Evolutionary conservation across 2,888 invertebrate species (phyloP).

Genomic region (Tenthredo livida): DNA sequence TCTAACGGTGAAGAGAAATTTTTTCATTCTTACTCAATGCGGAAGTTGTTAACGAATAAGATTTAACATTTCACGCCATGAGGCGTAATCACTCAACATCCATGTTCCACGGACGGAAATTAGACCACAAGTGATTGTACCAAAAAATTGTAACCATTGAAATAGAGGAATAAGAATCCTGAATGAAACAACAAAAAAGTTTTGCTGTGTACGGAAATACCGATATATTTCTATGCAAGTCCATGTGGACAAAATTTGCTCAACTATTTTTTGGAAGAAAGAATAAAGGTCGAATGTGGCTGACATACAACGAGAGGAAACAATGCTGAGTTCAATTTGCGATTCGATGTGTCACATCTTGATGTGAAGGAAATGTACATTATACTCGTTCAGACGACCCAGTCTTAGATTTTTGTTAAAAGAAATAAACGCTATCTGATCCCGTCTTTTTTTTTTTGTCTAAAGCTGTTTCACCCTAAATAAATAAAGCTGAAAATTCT

Average conservation of each 20-base stretch:
- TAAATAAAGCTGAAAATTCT: constrained; percentile 2
- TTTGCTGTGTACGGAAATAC: not conserved
- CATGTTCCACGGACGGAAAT: not conserved
- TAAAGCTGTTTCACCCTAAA: not conserved
- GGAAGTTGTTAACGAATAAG: not conserved
- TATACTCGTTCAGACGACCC: not conserved
- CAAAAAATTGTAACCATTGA: not conserved
- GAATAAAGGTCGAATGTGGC: not conserved
- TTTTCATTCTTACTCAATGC: not conserved
- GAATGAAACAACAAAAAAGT: not conserved
- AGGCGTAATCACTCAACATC: not conserved
- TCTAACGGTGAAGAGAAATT: not conserved
- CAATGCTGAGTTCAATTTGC: not conserved
- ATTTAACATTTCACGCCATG: not conserved
- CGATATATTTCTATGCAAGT: not conserved
- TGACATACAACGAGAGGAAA: not conserved
- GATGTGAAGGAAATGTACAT: not conserved
- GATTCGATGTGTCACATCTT: not conserved
- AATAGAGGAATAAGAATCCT: not conserved
- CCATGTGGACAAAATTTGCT: not conserved
- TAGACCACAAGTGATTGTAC: not conserved
- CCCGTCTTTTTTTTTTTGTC: not conserved
- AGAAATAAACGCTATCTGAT: not conserved
- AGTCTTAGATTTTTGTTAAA: not conserved
- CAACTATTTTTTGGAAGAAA: not conserved